Base-by-base conservation (phyloP, 2,113 vertebrate species). In the Gallinago media region DNA sequence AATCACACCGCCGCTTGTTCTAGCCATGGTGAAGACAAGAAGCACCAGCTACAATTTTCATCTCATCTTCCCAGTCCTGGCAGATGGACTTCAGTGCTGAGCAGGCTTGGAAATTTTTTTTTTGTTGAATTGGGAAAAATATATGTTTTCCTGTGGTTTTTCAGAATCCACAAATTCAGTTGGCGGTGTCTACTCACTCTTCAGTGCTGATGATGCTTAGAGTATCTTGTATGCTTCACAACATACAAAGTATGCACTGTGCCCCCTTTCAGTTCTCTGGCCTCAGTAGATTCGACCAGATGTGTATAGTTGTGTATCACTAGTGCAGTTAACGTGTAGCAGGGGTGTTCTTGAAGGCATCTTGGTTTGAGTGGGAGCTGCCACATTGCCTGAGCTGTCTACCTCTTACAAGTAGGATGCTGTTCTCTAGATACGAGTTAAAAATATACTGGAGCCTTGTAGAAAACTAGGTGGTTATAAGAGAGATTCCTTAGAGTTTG, bases 221-320 rank as follows among this genome's bases (percentile, higher is more conserved):
- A 54, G 21, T 54, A 31, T 55, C 21, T 78, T 46, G 3, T 32
- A 12, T 0, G 0, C 34, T 22, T 72, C n/a, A 68, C 8, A 61
- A n/a, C 0, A 1, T 70, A 55, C 6, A 18, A 3, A 52, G 6
- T 55, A 31, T 0, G 0, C 12, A 1, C 3, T 17, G 18, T 66
- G 32, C 32, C 9, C 18, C 3, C 22, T 61, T 74, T 50, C 73
- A 36, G 0, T 15, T 17, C n/a, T 58, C 19, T 67, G 73, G 36
- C 52, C 44, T 66, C 19, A n/a, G 42, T 9, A 72, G 49, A 18
- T 12, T 56, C 25, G 26, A 36, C 11, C 31, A 67, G 76, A 5
- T 25, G 12, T 9, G 5, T 50, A 6, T 8, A 56, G 50, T 2
- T 78, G 19, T 42, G 13, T 17, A 4, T 8, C 32, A 29, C 10